Evolutionary conservation across 2,888 invertebrate genomes (phyloP), one percentile per base, ranked within the genome.

Genomic region (Candidula unifasciata): DNA sequence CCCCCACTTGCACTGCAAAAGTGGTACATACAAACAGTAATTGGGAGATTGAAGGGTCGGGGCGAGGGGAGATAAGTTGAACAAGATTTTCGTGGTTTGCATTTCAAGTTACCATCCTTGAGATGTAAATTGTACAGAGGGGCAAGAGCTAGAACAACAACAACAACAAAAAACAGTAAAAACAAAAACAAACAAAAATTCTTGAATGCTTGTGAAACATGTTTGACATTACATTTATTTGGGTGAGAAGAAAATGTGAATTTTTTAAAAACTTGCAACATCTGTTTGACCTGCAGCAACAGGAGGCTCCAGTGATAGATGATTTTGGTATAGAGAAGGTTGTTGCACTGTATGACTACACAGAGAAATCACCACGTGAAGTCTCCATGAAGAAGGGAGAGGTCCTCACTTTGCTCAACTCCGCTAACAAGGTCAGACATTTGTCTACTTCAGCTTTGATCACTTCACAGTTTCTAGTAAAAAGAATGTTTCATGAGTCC

Each of bases 351-450:
- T 99, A 99, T 94, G 99, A 99, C 94, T 99, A 99, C 95, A 96
- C 97, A n/a, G 99, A 99, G 95, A 99, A 99, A 94, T 98, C 98
- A 0, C 99, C 99, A 0, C 96, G 99, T 57, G 99, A 99, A 94
- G 99, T 99, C 2, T 99, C 99, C 85, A 99, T 99, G 98, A 99
- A 99, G 95, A 98, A 99, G 92, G 99, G 99, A 35, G 99, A 99
- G 93, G 97, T 99, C 60, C 95, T 99, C 86, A 98, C 99, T 0
- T 95, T 99, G 13, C 95, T 99, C 86, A 99, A 99, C 94, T 98
- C 98, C 10, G 98, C 98, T 94, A 99, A 99, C 95, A 99, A 99
- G 96, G 96, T 96, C 88, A 79, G 80, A 54, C n/a, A n/a, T n/a
- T n/a, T n/a, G n/a, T n/a, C n/a, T n/a, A n/a, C n/a, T n/a, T n/a